Conservation (phyloP, 2,888 invertebrate genomes). For the Folsomia manolachei region DNA sequence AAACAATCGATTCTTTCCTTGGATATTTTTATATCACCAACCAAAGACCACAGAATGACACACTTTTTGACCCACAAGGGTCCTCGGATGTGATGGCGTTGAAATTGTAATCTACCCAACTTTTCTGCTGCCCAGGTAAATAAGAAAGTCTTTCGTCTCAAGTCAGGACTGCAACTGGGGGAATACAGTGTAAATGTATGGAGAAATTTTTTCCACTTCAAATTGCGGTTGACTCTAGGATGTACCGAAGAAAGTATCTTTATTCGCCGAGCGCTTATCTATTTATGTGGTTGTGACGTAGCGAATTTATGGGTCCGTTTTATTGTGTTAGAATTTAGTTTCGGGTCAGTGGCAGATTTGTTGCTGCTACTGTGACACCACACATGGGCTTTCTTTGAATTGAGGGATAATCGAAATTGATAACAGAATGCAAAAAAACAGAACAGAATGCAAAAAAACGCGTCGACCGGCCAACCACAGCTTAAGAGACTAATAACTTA, state of each 20-base stretch:
- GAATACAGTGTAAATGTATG: not conserved
- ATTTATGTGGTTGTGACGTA: too few relatives aligned
- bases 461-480: too few relatives aligned
- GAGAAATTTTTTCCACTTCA: not conserved
- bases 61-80: not conserved
- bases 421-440: too few relatives aligned
- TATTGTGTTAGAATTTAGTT: too few relatives aligned
- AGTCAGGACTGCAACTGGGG: not conserved
- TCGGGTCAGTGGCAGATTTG: not conserved
- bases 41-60: not conserved
- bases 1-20: slow-evolving; percentile 13
- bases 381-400: not conserved
- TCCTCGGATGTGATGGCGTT: slow-evolving; percentile 1
- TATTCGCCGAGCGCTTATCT: too few relatives aligned
- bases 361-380: not conserved
- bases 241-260: too few relatives aligned
- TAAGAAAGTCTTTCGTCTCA: too few relatives aligned
- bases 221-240: not conserved
- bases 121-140: not conserved
- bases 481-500: too few relatives aligned
- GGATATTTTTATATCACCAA: too few relatives aligned
- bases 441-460: too few relatives aligned
- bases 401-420: not conserved
- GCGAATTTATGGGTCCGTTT: too few relatives aligned
- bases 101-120: not conserved